These are phyloP conservation scores for Pseudocheirus occidentalis DNA, from an alignment of 2,797 vertebrate species.

Conservation along the genomic window DNA sequence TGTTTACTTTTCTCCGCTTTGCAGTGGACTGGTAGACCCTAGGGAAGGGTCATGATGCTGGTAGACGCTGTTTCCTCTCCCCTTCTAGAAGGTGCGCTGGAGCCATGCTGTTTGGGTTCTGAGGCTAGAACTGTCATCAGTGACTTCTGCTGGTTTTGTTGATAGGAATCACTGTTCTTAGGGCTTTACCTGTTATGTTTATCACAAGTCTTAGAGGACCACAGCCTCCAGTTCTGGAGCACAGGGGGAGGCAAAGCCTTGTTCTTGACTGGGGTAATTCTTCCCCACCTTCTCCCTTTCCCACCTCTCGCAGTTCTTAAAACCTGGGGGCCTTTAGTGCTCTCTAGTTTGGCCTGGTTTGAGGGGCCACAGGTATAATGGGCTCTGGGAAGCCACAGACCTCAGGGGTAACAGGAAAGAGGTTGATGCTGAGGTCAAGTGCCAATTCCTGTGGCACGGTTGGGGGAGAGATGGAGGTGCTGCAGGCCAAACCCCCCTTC, in stretches of 20 bases:
- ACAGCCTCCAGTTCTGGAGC: slow-evolving; percentile 32
- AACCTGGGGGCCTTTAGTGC: not conserved
- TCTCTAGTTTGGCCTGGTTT: not conserved
- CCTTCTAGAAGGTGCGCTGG: not conserved
- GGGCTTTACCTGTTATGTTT: slow-evolving; percentile 69
- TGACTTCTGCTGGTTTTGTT: not conserved
- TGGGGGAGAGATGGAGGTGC: not conserved
- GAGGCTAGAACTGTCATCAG: slow-evolving; percentile 24
- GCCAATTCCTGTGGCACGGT: not conserved
- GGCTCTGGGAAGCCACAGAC: not conserved
- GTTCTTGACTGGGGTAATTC: not conserved
- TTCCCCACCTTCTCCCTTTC: not conserved
- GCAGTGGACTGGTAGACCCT: not conserved
- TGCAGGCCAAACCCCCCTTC: not conserved
- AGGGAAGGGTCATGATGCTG: not conserved
- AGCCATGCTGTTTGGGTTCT: slow-evolving; percentile 7
- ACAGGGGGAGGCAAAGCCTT: not conserved
- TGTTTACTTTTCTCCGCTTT: not conserved
- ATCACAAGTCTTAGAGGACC: slow-evolving; percentile 64
- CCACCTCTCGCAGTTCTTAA: not conserved
- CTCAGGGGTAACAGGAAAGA: not conserved
- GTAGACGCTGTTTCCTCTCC: not conserved
- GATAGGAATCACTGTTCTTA: slow-evolving; percentile 5
- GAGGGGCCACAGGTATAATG: too few relatives aligned
- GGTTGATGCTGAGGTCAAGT: not conserved